phyloP scores from a whole-genome alignment of 2,113 vertebrate genomes.

The Formicarius rufipectus region DNA sequence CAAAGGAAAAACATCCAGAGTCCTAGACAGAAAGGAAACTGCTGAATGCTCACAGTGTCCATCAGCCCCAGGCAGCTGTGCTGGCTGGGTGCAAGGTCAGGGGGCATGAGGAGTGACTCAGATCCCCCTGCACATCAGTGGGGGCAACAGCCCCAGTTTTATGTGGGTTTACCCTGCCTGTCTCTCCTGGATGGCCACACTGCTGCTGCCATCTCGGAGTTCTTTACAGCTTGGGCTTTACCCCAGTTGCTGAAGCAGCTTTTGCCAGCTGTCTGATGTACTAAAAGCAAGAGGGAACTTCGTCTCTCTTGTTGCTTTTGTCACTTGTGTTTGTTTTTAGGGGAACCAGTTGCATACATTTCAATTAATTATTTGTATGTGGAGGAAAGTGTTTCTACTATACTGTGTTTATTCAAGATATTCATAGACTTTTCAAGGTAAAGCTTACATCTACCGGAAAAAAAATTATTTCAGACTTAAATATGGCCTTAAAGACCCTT shows the following conservation, averaged over 20 bases:
- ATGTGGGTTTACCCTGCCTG: background rate
- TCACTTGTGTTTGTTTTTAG: background rate
- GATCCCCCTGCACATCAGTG: too few relatives aligned
- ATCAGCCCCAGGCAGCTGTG: rapidly evolving
- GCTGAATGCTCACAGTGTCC: background rate
- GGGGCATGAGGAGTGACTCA: background rate
- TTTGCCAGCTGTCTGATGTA: background rate
- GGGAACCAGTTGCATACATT: background rate
- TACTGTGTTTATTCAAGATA: background rate
- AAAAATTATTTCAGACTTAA: background rate
- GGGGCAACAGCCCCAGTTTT: background rate
- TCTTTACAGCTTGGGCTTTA: background rate
- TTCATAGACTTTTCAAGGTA: background rate
- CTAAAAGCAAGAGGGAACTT: background rate
- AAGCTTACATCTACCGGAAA: background rate
- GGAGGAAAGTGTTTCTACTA: background rate
- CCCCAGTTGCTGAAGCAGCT: rapidly evolving
- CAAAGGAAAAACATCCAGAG: background rate
- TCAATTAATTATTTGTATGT: background rate
- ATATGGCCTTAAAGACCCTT: background rate
- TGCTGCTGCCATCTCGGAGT: background rate
- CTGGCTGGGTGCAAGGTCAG: rapidly evolving
- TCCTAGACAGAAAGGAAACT: background rate
- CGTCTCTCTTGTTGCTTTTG: background rate
- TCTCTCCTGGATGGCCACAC: rapidly evolving